phyloP scores from a whole-genome alignment of 2,113 vertebrate species.

The Lampris megalopsis region DNA sequence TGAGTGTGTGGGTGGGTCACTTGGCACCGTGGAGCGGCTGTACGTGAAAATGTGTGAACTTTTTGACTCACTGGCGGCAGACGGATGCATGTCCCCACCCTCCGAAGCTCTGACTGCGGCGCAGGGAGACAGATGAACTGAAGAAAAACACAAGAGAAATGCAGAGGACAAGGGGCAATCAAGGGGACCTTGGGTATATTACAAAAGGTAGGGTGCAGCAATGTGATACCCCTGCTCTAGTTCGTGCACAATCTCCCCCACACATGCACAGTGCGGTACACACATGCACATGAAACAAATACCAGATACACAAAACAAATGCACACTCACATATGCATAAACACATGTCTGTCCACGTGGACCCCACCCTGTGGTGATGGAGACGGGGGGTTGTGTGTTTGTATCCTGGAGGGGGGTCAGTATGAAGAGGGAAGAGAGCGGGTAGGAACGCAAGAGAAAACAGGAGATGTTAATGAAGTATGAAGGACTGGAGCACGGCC shows the following conservation, averaged over 20 bases:
- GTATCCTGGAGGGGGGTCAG: slow-evolving; percentile 28
- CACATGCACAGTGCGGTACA: slow-evolving; percentile 13
- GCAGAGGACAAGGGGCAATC: neutral
- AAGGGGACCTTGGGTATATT: neutral
- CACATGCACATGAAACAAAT: slow-evolving; percentile 1
- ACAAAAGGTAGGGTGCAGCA: neutral
- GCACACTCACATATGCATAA: slow-evolving; percentile 3
- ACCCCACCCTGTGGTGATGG: slow-evolving; percentile 54
- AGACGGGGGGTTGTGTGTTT: slow-evolving; percentile 23
- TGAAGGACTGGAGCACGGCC: slow-evolving; percentile 74
- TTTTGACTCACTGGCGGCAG: neutral
- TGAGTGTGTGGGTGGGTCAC: neutral
- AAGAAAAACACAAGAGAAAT: slow-evolving; percentile 1
- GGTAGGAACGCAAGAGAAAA: slow-evolving; percentile 46
- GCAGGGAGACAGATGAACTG: slow-evolving; percentile 9
- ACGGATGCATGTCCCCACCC: slow-evolving; percentile 2
- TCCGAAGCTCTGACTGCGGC: slow-evolving; percentile 3
- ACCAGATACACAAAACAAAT: too few species aligned
- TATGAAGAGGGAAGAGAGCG: slow-evolving; percentile 26
- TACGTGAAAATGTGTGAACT: neutral
- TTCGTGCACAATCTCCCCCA: neutral
- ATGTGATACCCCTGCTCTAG: neutral
- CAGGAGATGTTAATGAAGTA: slow-evolving; percentile 76
- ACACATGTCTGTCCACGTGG: slow-evolving; percentile 31
- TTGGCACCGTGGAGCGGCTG: neutral